Evolutionary conservation across 2,797 vertebrate species (phyloP).

Genomic region (Pteronotus mesoamericanus): DNA sequence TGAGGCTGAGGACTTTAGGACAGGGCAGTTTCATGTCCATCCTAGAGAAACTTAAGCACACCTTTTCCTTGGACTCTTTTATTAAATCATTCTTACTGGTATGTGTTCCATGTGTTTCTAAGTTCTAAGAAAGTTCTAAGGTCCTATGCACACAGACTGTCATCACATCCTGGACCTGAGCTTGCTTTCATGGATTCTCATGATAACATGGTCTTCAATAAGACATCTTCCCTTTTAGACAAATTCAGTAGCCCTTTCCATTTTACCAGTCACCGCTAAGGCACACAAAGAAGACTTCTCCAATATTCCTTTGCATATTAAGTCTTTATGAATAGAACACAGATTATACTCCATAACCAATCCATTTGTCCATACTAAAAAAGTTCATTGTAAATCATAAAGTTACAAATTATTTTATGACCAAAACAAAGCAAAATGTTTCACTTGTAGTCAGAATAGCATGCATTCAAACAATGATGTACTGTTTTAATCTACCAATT

Average conservation of each 20-base stretch:
- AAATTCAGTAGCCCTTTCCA: not conserved
- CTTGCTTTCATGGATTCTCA: not conserved
- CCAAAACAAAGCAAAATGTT: not conserved
- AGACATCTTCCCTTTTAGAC: not conserved
- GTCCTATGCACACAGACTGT: not conserved
- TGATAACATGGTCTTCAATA: not conserved
- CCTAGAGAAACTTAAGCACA: not conserved
- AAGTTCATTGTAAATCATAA: not conserved
- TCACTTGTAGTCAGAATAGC: not conserved
- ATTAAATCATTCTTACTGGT: not conserved
- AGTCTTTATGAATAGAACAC: not conserved
- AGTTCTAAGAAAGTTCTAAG: not conserved
- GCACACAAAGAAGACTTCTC: not conserved
- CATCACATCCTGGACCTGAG: not conserved
- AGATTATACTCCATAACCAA: not conserved
- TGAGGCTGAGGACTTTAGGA: not conserved
- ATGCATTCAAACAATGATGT: not conserved
- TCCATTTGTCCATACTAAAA: not conserved
- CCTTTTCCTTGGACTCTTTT: not conserved
- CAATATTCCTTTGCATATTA: not conserved
- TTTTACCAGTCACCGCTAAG: not conserved
- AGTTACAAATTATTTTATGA: slow-evolving; percentile 10
- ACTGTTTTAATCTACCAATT: not conserved
- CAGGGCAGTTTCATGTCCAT: not conserved
- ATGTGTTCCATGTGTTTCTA: not conserved